Conservation (phyloP, 2,797 vertebrate genomes). For the Eremophila alpestris region DNA sequence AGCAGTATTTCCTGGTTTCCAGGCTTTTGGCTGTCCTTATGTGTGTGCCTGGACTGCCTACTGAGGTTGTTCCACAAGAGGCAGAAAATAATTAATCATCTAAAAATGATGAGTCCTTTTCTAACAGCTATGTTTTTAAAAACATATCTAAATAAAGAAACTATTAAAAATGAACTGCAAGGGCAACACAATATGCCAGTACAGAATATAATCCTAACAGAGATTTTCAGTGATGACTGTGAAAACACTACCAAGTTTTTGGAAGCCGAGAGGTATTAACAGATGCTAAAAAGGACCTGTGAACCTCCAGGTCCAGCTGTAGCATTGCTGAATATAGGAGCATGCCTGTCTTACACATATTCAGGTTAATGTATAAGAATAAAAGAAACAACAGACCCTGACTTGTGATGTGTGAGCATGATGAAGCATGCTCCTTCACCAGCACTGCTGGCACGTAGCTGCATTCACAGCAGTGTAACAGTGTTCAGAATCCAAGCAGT, state of each 20-base stretch:
- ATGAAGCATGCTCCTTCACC: not conserved
- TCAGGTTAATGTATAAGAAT: not conserved
- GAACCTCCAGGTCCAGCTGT: not conserved
- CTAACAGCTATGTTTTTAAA: not conserved
- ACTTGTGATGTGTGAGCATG: not conserved
- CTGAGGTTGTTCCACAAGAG: not conserved
- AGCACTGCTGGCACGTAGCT: rapidly evolving
- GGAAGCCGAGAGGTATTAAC: not conserved
- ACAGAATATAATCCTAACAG: not conserved
- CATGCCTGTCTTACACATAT: not conserved
- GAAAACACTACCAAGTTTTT: not conserved
- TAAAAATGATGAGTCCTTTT: not conserved
- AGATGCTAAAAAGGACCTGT: not conserved
- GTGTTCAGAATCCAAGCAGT: not conserved
- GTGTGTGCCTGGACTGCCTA: not conserved
- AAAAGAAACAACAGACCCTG: not conserved
- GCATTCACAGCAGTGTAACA: not conserved
- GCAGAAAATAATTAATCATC: not conserved
- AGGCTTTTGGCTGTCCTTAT: not conserved
- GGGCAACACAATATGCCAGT: not conserved
- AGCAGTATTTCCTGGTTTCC: not conserved
- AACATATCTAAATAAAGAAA: not conserved
- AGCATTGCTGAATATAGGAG: not conserved
- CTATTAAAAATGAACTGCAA: not conserved
- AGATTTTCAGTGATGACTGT: rapidly evolving